phyloP scores from a whole-genome alignment of 2,888 invertebrate genomes.

The Drosophila sordidapex region DNA sequence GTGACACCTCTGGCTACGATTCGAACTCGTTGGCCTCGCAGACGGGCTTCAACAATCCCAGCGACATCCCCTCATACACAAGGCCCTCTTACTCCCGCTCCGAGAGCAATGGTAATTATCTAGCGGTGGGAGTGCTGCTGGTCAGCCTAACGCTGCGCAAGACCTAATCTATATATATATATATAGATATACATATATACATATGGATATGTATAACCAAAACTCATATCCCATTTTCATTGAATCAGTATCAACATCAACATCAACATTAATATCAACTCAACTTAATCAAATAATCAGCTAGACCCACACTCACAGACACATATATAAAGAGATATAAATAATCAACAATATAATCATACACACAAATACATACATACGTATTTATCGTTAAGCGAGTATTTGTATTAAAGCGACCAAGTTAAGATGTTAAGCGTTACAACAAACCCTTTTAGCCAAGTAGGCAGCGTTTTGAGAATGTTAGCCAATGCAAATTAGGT shows the following conservation, averaged over 20 bases:
- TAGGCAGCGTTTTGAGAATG: constrained; percentile 63
- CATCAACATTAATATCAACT: constrained; percentile 17
- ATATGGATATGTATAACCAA: background rate
- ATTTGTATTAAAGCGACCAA: constrained; percentile 46
- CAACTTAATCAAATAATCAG: constrained; percentile 25
- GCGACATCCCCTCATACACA: constrained; percentile 82
- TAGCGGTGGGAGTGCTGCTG: constrained; percentile 82
- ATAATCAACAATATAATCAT: constrained; percentile 9
- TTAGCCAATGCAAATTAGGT: constrained; percentile 59
- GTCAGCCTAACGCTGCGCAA: constrained; percentile 82
- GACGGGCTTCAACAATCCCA: constrained; percentile 75
- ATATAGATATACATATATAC: background rate
- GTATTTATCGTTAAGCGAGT: constrained; percentile 16
- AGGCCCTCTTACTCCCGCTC: constrained; percentile 83
- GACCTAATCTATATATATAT: constrained; percentile 45
- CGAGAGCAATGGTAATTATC: constrained; percentile 84
- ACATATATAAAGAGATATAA: constrained; percentile 5
- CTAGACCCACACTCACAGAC: constrained; percentile 6
- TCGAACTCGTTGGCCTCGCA: constrained; percentile 81
- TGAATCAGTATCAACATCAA: constrained; percentile 30
- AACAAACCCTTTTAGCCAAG: constrained; percentile 53
- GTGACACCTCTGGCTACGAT: constrained; percentile 79
- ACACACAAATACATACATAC: constrained; percentile 20
- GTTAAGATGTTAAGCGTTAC: constrained; percentile 35
- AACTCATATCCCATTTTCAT: constrained; percentile 33